These are phyloP conservation scores for Hypercompe scribonia DNA, from an alignment of 2,888 invertebrate species.

Conservation along the genomic window DNA sequence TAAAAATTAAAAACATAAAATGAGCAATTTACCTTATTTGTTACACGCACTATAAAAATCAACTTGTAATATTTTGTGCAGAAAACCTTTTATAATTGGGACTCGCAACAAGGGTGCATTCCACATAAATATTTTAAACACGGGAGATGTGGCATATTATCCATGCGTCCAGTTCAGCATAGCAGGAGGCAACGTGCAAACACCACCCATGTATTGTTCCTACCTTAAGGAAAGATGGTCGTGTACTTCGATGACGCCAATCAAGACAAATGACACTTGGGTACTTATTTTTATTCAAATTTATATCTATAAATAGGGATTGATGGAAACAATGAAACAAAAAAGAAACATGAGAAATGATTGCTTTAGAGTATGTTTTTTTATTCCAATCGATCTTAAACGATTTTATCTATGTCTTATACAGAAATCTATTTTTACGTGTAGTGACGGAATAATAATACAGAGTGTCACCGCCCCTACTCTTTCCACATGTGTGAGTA, in stretches of 20 bases:
- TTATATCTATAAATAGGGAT: background rate
- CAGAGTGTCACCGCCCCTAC: too few species aligned
- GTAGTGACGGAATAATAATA: too few species aligned
- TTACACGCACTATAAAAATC: too few species aligned
- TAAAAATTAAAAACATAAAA: too few species aligned
- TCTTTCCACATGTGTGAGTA: too few species aligned
- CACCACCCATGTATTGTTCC: slow-evolving; percentile 22
- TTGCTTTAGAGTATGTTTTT: too few species aligned
- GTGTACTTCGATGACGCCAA: slow-evolving; percentile 16
- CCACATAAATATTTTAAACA: slow-evolving; percentile 53
- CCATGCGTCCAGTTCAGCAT: slow-evolving; percentile 57
- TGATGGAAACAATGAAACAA: too few species aligned
- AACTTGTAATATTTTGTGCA: background rate
- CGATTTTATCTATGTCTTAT: too few species aligned
- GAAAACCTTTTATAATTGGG: slow-evolving; percentile 58
- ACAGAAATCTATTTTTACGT: too few species aligned
- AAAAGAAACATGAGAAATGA: too few species aligned
- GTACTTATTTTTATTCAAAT: slow-evolving; percentile 11
- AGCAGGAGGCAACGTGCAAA: slow-evolving; percentile 38
- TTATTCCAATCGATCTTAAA: too few species aligned
- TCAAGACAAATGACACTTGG: slow-evolving; percentile 12
- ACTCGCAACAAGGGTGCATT: slow-evolving; percentile 53
- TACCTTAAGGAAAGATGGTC: slow-evolving; percentile 20
- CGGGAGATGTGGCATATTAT: slow-evolving; percentile 66
- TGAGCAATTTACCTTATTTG: background rate